phyloP scores from a whole-genome alignment of 2,888 invertebrate genomes.

The Halictus ligatus region DNA sequence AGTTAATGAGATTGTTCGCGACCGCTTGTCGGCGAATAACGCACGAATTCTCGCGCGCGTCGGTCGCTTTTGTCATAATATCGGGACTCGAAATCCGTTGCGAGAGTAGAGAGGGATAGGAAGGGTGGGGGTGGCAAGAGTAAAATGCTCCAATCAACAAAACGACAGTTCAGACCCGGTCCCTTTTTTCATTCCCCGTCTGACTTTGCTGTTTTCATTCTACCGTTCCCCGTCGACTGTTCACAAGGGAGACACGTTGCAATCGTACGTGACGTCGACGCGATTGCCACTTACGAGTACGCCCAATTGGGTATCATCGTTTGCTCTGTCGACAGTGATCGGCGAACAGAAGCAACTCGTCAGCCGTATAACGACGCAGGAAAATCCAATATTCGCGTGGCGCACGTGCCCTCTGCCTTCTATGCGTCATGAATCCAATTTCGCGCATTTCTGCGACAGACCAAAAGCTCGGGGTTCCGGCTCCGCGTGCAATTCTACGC shows the following conservation, averaged over 20 bases:
- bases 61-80: constrained; percentile 55
- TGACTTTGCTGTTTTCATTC: constrained; percentile 64
- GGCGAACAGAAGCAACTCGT: constrained; percentile 64
- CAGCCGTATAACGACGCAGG: constrained; percentile 65
- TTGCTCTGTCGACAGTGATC: constrained; percentile 55
- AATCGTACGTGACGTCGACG: constrained; percentile 65
- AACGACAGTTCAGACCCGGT: constrained; percentile 63
- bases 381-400: constrained; percentile 65
- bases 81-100: constrained; percentile 47
- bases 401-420: constrained; percentile 51
- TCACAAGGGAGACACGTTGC: constrained; percentile 63
- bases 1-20: neutral
- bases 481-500: constrained; percentile 24
- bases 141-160: constrained; percentile 67
- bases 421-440: constrained; percentile 62
- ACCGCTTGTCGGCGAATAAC: constrained; percentile 9
- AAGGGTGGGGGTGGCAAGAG: constrained; percentile 18
- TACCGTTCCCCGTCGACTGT: constrained; percentile 18
- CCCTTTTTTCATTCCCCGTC: constrained; percentile 23
- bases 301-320: constrained; percentile 67
- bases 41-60: neutral
- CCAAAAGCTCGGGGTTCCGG: constrained; percentile 44
- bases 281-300: constrained; percentile 70
- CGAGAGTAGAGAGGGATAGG: neutral
- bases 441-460: constrained; percentile 51